These are phyloP conservation scores for Bombus sibiricus DNA, from an alignment of 1,140 invertebrate species.

Conservation along the genomic window DNA sequence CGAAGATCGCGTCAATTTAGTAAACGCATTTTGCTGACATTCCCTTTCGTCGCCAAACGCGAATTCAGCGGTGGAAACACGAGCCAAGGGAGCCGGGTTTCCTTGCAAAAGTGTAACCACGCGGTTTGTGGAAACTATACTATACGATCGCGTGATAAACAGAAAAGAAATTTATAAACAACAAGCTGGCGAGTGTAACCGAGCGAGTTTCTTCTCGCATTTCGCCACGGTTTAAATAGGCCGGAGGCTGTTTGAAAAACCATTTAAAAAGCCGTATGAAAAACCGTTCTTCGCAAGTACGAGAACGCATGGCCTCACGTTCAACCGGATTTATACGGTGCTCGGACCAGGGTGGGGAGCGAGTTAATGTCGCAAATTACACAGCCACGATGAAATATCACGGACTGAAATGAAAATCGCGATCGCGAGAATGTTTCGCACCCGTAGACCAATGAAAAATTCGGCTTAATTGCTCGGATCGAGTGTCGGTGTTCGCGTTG, in stretches of 20 bases:
- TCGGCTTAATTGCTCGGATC: constrained; percentile 33
- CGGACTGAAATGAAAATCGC: constrained; percentile 6
- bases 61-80: constrained; percentile 52
- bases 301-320: not conserved
- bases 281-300: not conserved
- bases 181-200: not conserved
- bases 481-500: constrained; percentile 3
- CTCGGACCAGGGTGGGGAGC: not conserved
- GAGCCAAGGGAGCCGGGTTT: constrained; percentile 22
- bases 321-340: not conserved
- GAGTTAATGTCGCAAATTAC: constrained; percentile 42
- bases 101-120: constrained; percentile 23
- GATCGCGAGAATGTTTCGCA: not conserved
- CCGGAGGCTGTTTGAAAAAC: not conserved
- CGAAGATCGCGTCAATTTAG: constrained; percentile 34
- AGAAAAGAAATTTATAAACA: constrained; percentile 33
- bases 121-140: not conserved
- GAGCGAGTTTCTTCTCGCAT: not conserved
- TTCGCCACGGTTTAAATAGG: constrained; percentile 1
- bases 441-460: constrained; percentile 9
- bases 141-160: not conserved
- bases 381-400: constrained; percentile 25
- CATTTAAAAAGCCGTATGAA: not conserved
- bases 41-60: constrained; percentile 19
- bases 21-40: constrained; percentile 28